phyloP scores from a whole-genome alignment of 2,888 invertebrate genomes.

The Hypolimnas misippus region DNA sequence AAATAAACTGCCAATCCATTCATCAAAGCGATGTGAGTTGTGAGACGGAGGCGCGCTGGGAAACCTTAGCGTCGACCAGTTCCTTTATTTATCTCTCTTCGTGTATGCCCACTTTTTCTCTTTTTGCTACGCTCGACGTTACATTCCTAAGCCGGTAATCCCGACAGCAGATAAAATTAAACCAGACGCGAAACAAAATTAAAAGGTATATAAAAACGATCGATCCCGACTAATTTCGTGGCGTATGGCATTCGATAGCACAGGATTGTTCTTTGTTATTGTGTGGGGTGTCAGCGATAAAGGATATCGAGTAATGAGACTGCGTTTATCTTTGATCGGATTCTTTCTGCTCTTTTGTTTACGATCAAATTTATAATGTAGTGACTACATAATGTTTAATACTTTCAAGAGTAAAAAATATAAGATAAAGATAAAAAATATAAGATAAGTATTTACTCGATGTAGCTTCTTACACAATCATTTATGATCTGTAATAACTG shows the following conservation, averaged over 20 bases:
- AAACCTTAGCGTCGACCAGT: conserved; percentile 76
- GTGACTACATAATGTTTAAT: conserved; percentile 6
- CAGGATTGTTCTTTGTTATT: conserved; percentile 55
- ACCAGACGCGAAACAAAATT: conserved; percentile 84
- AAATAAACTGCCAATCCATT: conserved; percentile 70
- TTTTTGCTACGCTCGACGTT: conserved; percentile 73
- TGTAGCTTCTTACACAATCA: conserved; percentile 35
- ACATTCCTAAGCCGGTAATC: conserved; percentile 84
- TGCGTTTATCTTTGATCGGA: conserved; percentile 51
- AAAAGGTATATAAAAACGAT: conserved; percentile 80
- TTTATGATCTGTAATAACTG: conserved; percentile 38
- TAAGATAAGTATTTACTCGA: conserved; percentile 25
- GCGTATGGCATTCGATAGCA: conserved; percentile 70
- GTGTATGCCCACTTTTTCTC: conserved; percentile 75
- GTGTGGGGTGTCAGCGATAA: conserved; percentile 53
- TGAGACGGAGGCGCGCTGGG: conserved; percentile 61
- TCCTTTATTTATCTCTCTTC: conserved; percentile 80
- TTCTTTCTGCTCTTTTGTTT: conserved; percentile 41
- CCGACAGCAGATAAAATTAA: conserved; percentile 83
- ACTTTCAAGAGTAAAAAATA: not conserved
- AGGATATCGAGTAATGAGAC: conserved; percentile 54
- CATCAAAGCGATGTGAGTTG: conserved; percentile 66
- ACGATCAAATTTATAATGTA: conserved; percentile 22
- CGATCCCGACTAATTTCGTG: conserved; percentile 80
- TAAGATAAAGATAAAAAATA: conserved; percentile 14